Base-by-base conservation (phyloP, 2,888 invertebrate genomes). In the Tipula confusa region DNA sequence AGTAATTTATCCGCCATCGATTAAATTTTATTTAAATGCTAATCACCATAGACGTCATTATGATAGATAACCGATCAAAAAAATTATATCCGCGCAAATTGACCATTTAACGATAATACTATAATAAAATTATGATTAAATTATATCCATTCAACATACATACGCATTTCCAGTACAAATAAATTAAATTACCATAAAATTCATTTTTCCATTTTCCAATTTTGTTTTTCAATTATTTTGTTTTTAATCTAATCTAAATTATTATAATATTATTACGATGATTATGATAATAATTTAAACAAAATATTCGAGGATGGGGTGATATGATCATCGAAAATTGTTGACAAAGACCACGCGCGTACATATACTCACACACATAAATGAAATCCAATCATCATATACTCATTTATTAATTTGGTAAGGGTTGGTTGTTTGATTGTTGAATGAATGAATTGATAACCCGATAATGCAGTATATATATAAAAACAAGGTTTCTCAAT, bases 81-180 rank as follows among this genome's bases (percentile, higher is more conserved):
- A 64, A 18, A 24, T 64, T 64, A 43, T 43, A 64, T 64, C 64
- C 18, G 24, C 18, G 24, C 64, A 18, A 64, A 64, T 64, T 64
- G 64, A 24, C 64, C 64, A 24, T 64, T 64, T 64, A 64, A 24
- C 64, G 64, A 43, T 43, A 2, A 38, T 38, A 38, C 13, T n/a
- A 48, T 64, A 64, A 64, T n/a, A n/a, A n/a, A n/a, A n/a, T n/a
- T n/a, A 64, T 64, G 64, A 64, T 64, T 64, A 64, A 64, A 64
- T 64, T 64, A n/a, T n/a, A 64, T 64, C 64, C 24, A 64, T 64
- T 64, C 64, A 24, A 64, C 64, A 64, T 33, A n/a, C 11, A 3
- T 64, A 64, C 64, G 64, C 64, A 64, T 24, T 64, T 24, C 18
- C 64, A 64, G 24, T 64, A 24, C 1, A 64, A 64, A 64, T 64